Conservation (phyloP, 2,888 invertebrate species). For the Spialia ferax region DNA sequence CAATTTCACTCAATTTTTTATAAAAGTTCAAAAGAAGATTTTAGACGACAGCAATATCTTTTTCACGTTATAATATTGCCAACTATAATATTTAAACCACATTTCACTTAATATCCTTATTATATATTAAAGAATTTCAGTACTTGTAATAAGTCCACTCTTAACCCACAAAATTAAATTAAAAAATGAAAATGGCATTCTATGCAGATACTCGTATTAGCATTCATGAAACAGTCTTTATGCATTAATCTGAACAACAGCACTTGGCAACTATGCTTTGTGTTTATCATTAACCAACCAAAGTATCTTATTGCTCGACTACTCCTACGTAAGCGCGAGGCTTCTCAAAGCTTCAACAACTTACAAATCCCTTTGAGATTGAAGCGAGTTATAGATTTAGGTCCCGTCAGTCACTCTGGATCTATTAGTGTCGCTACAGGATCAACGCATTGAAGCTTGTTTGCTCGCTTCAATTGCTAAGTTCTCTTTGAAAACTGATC, state of each 20-base stretch:
- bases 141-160: too few relatives aligned
- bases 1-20: too few relatives aligned
- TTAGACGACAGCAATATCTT: too few relatives aligned
- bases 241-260: background rate
- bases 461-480: background rate
- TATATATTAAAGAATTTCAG: too few relatives aligned
- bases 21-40: too few relatives aligned
- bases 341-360: conserved; percentile 4
- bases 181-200: background rate
- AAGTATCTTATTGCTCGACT: background rate
- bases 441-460: background rate
- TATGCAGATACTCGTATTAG: background rate
- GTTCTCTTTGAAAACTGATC: background rate
- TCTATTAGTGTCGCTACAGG: background rate
- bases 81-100: too few relatives aligned
- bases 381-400: conserved; percentile 3
- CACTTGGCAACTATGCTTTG: background rate
- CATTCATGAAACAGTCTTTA: conserved; percentile 1
- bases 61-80: too few relatives aligned
- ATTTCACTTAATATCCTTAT: too few relatives aligned
- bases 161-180: too few relatives aligned
- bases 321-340: background rate
- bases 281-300: background rate
- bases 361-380: conserved; percentile 6
- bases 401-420: conserved; percentile 11